These are phyloP conservation scores for Encarsia formosa DNA, from an alignment of 2,888 invertebrate genomes.

Conservation along the genomic window DNA sequence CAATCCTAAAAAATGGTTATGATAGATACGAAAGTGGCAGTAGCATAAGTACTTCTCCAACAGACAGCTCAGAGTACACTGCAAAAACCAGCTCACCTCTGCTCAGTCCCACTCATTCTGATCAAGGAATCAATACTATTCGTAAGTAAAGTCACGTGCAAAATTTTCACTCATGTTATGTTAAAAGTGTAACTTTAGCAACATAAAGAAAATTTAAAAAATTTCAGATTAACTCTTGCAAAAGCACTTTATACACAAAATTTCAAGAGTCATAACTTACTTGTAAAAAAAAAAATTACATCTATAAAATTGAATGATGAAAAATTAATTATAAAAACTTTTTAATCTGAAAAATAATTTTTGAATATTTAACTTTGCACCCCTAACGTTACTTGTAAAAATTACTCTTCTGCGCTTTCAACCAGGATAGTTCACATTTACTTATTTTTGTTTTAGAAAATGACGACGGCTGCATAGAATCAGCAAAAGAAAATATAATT, in stretches of 20 bases:
- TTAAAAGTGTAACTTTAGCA: neutral
- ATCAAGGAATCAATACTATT: slow-evolving; percentile 32
- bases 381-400: too few relatives aligned
- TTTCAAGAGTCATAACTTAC: too few relatives aligned
- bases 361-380: too few relatives aligned
- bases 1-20: slow-evolving; percentile 38
- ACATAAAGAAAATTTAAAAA: neutral
- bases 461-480: slow-evolving; percentile 17
- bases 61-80: slow-evolving; percentile 29
- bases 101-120: slow-evolving; percentile 36
- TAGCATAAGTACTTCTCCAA: slow-evolving; percentile 29
- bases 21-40: slow-evolving; percentile 20
- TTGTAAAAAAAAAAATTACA: too few relatives aligned
- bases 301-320: too few relatives aligned
- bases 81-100: slow-evolving; percentile 45
- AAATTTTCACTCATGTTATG: neutral
- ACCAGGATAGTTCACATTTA: neutral
- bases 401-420: too few relatives aligned
- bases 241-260: too few relatives aligned
- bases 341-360: too few relatives aligned
- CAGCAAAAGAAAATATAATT: slow-evolving; percentile 19
- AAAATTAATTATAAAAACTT: too few relatives aligned
- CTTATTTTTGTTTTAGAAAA: slow-evolving; percentile 2
- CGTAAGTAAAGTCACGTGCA: slow-evolving; percentile 24
- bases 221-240: too few relatives aligned